These are phyloP conservation scores for Anguilla japonica DNA, from an alignment of 2,113 vertebrate genomes.

Conservation along the genomic window DNA sequence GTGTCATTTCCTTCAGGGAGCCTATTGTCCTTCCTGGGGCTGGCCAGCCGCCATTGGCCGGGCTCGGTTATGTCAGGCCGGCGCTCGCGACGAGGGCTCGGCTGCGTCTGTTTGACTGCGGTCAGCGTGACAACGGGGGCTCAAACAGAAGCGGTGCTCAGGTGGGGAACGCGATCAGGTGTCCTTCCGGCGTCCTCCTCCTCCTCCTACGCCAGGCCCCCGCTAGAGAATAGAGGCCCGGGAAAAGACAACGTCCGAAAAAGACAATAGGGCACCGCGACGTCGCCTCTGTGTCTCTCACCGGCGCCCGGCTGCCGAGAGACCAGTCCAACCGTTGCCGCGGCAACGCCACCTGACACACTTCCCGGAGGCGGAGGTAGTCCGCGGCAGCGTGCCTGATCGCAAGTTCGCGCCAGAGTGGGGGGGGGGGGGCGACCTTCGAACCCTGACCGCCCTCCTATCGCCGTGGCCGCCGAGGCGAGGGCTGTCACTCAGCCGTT, in stretches of 20 bases:
- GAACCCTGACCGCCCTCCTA: slow-evolving; percentile 30
- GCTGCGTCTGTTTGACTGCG: not conserved
- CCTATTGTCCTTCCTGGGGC: not conserved
- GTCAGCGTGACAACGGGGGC: not conserved
- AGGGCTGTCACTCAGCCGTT: not conserved
- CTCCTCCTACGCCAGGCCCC: not conserved
- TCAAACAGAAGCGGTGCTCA: not conserved
- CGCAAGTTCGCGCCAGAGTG: slow-evolving; percentile 43
- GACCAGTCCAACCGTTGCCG: slow-evolving; percentile 43
- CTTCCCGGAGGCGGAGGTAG: slow-evolving; percentile 27
- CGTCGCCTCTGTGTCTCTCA: not conserved
- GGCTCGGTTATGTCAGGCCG: not conserved
- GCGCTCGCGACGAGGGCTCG: not conserved
- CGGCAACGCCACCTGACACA: slow-evolving; percentile 35
- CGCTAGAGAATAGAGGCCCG: not conserved
- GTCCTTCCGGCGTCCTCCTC: not conserved
- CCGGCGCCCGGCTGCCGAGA: slow-evolving; percentile 12
- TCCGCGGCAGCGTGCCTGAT: slow-evolving; percentile 15
- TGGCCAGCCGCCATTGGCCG: not conserved
- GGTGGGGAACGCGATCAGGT: not conserved
- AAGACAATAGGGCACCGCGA: not conserved
- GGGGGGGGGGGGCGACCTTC: slow-evolving; percentile 57
- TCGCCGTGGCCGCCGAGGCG: not conserved
- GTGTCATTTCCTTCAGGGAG: not conserved
- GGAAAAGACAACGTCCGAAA: not conserved